phyloP scores from a whole-genome alignment of 2,888 invertebrate genomes.

The Luperina testacea region DNA sequence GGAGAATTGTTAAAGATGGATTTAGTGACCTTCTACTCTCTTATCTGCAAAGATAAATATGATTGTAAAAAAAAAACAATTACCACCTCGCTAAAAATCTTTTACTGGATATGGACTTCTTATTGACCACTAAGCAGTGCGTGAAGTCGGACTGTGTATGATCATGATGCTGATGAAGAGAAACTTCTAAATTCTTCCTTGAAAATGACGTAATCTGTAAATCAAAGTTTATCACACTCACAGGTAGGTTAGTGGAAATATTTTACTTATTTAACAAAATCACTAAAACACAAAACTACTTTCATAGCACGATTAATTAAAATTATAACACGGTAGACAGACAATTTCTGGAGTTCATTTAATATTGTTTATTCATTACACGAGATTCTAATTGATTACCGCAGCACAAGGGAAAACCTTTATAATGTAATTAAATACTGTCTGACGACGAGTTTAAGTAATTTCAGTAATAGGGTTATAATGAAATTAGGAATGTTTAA shows the following conservation, averaged over 20 bases:
- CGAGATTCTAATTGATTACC: conserved; percentile 34
- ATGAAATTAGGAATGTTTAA: conserved; percentile 1
- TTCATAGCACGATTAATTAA: conserved; percentile 9
- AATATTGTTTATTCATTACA: conserved; percentile 45
- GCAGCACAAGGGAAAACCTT: conserved; percentile 52
- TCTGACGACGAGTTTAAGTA: conserved; percentile 21
- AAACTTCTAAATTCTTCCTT: neutral
- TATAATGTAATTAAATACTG: conserved; percentile 46
- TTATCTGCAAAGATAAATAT: neutral
- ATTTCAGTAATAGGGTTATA: conserved; percentile 24
- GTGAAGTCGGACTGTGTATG: neutral
- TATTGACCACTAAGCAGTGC: too few species aligned
- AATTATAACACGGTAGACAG: conserved; percentile 3
- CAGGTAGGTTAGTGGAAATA: neutral
- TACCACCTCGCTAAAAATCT: neutral
- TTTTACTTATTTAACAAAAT: neutral
- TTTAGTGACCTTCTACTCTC: neutral
- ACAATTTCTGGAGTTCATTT: conserved; percentile 41
- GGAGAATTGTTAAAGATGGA: neutral
- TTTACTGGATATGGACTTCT: neutral
- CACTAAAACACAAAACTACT: conserved; percentile 1
- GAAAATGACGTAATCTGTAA: neutral
- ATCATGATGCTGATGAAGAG: neutral
- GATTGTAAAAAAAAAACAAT: neutral
- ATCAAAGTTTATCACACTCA: neutral